Conservation (phyloP, 2,888 invertebrate species). For the Drosophila siamana region DNA sequence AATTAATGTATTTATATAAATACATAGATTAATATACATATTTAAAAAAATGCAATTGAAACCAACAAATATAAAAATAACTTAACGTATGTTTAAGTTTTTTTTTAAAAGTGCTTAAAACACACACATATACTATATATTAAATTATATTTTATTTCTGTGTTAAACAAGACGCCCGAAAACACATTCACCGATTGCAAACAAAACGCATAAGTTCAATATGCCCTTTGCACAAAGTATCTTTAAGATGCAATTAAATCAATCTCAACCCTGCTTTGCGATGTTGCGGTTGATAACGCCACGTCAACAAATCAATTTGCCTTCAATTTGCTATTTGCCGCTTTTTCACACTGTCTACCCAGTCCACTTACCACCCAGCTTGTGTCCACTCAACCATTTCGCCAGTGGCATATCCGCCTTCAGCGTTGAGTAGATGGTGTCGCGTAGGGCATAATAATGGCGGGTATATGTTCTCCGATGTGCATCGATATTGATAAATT, state of each 20-base stretch:
- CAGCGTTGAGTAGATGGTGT: slow-evolving; percentile 44
- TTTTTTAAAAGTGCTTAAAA: no score
- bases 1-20: no score
- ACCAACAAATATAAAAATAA: no score
- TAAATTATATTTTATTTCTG: no score
- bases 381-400: slow-evolving; percentile 45
- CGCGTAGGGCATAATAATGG: slow-evolving; percentile 15
- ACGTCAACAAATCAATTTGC: slow-evolving; percentile 3
- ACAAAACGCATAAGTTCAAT: no score
- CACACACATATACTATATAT: no score
- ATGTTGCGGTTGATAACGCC: background rate
- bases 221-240: no score
- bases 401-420: slow-evolving; percentile 33
- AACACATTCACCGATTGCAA: background rate
- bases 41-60: no score
- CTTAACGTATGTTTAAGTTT: no score
- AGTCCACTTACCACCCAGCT: slow-evolving; percentile 54
- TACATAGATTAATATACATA: no score
- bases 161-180: background rate
- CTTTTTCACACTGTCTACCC: background rate
- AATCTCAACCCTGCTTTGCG: no score
- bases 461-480: background rate
- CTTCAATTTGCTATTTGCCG: no score
- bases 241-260: background rate
- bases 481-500: slow-evolving; percentile 19